Evolutionary conservation across 2,113 vertebrate genomes (phyloP).

Genomic region (Elephas maximus): DNA sequence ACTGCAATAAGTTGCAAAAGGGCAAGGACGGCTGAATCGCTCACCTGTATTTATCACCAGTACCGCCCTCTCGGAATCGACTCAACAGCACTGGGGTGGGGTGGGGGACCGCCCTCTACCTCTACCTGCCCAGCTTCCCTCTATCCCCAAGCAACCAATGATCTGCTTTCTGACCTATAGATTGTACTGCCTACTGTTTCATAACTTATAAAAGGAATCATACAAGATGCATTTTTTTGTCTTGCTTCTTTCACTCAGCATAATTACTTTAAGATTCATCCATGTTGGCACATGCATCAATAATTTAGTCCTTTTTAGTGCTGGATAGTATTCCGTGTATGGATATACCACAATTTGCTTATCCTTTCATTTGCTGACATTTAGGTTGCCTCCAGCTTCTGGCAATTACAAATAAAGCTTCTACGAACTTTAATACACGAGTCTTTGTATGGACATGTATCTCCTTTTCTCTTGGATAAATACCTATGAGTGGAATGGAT

Average conservation of each 20-base stretch:
- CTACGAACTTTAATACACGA: not conserved
- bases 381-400: not conserved
- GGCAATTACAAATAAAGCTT: not conserved
- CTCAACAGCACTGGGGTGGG: too few relatives aligned
- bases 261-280: not conserved
- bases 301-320: not conserved
- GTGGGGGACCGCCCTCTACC: too few relatives aligned
- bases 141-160: not conserved
- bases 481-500: not conserved
- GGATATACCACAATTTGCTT: not conserved
- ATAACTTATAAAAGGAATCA: not conserved
- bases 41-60: not conserved
- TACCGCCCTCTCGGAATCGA: too few relatives aligned
- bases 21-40: not conserved
- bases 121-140: not conserved
- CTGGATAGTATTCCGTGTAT: not conserved
- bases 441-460: not conserved
- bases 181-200: not conserved
- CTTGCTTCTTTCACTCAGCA: not conserved
- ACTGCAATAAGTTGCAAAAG: not conserved
- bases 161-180: not conserved
- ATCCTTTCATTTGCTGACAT: not conserved
- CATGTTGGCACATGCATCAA: not conserved
- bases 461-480: not conserved
- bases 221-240: not conserved